Percentiles rank a stretch among this genome's conserved stretches.
These are phyloP conservation scores for Keiferia lycopersicella DNA, from an alignment of 2,888 invertebrate genomes.

Conservation along the genomic window DNA sequence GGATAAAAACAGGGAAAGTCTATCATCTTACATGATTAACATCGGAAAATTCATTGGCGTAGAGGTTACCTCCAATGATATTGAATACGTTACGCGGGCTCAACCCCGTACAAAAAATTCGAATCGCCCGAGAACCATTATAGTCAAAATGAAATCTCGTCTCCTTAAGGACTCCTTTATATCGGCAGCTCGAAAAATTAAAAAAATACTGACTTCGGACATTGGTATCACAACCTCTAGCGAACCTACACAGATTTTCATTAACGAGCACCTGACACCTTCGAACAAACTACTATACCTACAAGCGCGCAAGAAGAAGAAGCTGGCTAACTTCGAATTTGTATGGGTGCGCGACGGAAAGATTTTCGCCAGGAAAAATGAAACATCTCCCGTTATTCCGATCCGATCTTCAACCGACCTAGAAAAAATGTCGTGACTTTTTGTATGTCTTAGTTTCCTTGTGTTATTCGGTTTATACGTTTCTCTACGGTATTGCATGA, in stretches of 20 bases:
- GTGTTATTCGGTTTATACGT: too few relatives aligned
- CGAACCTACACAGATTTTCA: not conserved
- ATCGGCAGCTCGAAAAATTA: not conserved
- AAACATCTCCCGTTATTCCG: not conserved
- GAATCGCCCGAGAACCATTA: not conserved
- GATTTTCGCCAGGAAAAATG: not conserved
- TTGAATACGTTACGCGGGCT: not conserved
- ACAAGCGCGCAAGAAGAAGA: constrained; percentile 1
- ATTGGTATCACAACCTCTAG: not conserved
- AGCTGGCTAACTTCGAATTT: not conserved
- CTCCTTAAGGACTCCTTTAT: not conserved
- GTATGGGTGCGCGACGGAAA: constrained; percentile 7
- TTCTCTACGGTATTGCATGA: too few relatives aligned
- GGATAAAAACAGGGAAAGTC: not conserved
- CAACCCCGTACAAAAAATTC: not conserved
- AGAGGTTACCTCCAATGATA: not conserved
- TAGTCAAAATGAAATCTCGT: not conserved
- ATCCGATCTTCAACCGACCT: not conserved
- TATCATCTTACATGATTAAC: not conserved
- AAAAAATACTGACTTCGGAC: not conserved
- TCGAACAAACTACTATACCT: constrained; percentile 4
- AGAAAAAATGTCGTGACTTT: not conserved
- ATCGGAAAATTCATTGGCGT: not conserved
- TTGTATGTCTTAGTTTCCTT: too few relatives aligned
- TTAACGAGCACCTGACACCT: not conserved